Evolutionary conservation across 2,113 vertebrate genomes (phyloP).

Genomic region (Syngnathus scovelli): DNA sequence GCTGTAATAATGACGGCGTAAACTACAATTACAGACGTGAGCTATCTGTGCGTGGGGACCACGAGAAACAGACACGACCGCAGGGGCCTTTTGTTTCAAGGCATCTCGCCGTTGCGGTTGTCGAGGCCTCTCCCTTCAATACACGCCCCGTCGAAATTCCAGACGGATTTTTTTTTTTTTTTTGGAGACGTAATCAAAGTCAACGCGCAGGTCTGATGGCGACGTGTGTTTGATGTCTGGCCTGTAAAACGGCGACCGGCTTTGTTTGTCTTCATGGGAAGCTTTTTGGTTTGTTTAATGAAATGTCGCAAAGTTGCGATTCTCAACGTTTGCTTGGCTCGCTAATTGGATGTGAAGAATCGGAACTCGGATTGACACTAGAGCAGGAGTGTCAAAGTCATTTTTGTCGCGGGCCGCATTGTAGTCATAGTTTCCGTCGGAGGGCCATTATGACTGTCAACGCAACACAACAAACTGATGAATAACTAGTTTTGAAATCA

Average conservation of each 20-base stretch:
- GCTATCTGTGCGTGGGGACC: conserved; percentile 53
- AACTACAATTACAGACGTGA: conserved; percentile 68
- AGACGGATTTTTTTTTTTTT: conserved; percentile 61
- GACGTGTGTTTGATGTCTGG: conserved; percentile 65
- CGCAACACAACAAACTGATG: too few relatives aligned
- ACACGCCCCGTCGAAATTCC: conserved; percentile 70
- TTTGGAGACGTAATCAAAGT: conserved; percentile 62
- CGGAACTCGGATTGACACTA: conserved; percentile 32
- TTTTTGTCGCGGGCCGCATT: too few relatives aligned
- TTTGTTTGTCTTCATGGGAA: conserved; percentile 66
- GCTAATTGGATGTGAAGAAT: conserved; percentile 10
- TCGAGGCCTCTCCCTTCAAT: conserved; percentile 65
- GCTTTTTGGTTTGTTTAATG: conserved; percentile 62
- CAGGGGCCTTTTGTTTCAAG: conserved; percentile 72
- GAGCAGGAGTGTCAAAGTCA: too few relatives aligned
- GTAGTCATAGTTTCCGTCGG: too few relatives aligned
- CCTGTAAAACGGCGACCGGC: conserved; percentile 62
- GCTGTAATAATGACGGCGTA: conserved; percentile 64
- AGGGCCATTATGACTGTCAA: too few relatives aligned
- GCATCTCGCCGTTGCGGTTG: conserved; percentile 67
- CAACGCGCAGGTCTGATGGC: conserved; percentile 60
- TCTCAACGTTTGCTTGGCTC: conserved; percentile 55
- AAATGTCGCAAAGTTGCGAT: conserved; percentile 30
- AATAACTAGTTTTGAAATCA: too few relatives aligned
- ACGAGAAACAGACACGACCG: conserved; percentile 65